Evolutionary conservation across 2,888 invertebrate genomes (phyloP).

Genomic region (Eupithecia centaureata): DNA sequence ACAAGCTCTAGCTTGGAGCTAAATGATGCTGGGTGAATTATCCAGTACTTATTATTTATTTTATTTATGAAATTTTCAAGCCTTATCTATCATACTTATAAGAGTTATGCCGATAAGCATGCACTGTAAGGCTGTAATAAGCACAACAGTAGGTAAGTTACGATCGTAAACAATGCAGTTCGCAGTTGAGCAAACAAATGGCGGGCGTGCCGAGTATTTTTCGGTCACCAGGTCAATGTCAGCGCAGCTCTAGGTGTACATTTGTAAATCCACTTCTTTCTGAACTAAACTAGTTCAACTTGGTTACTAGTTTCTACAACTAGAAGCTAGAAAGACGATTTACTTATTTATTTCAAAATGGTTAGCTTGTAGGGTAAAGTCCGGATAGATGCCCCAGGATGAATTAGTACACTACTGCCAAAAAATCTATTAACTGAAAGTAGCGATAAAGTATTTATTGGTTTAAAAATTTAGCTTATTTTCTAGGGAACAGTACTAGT

Average conservation of each 20-base stretch:
- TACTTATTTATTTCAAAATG: not conserved
- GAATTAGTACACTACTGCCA: too few species aligned
- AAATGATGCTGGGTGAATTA: too few species aligned
- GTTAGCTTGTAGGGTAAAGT: not conserved
- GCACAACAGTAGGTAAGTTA: constrained; percentile 8
- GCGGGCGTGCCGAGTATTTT: constrained; percentile 46
- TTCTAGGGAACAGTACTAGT: too few species aligned
- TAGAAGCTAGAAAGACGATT: not conserved
- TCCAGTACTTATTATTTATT: too few species aligned
- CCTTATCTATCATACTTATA: too few species aligned
- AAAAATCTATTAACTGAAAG: too few species aligned
- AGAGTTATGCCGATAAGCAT: not conserved
- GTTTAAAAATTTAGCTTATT: too few species aligned
- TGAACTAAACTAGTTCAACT: constrained; percentile 2
- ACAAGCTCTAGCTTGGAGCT: too few species aligned
- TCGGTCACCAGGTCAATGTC: constrained; percentile 76
- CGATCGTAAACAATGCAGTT: constrained; percentile 30
- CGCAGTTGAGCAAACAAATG: constrained; percentile 62
- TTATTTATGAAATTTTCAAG: too few species aligned
- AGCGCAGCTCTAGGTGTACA: constrained; percentile 41
- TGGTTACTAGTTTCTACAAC: not conserved
- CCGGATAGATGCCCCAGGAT: too few species aligned
- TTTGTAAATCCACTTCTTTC: constrained; percentile 13
- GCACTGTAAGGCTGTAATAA: constrained; percentile 1
- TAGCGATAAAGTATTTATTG: too few species aligned